Evolutionary conservation across 2,113 vertebrate genomes (phyloP), one percentile per base, ranked within the genome.

Genomic region (Dicaeum eximium): DNA sequence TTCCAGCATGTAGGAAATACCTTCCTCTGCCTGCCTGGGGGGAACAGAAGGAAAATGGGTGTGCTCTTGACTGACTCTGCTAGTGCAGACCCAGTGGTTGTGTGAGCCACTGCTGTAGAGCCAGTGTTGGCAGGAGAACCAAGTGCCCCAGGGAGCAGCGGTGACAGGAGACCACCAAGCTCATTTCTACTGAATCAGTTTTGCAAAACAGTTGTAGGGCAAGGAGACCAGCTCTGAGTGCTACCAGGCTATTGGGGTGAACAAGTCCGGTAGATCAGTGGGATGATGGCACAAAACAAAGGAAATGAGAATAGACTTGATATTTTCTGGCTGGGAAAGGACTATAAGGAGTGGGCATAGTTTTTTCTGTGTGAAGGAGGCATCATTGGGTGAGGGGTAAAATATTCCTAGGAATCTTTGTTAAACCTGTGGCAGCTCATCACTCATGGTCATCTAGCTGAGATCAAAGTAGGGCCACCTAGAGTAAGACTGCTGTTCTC

Each of bases 341-440:
- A 50, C 3, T 50, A 30, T 31, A 7, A 57, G 14, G 37, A 80
- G 13, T 20, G 54, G 57, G 7, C 9, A 33, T n/a, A 6, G 1
- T 0, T 4, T 56, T 58, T 85, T 61, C 30, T 48, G 8, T 67
- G 31, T 27, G 8, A 37, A 65, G 7, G 27, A 82, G 64, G 48
- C 8, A 58, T 70, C 25, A 23, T 27, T 0, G 0, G 51, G 16
- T 38, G 37, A 70, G 18, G 22, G 24, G 11, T 3, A 17, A 67
- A 78, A 60, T 83, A 80, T 37, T 83, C 60, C 42, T 74, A 44
- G 24, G 23, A 88, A 58, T 35, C 17, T 44, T 50, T 70, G 31
- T 66, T 77, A 80, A 80, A 58, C 10, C 8, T 62, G 2, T 77
- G 47, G 70, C 18, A 90, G 9, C 27, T 69, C 30, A 54, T 77